Percentiles rank a stretch among this genome's conserved stretches.
phyloP scores from a whole-genome alignment of 2,113 vertebrate species.

The Cyphomyrus plagiostoma region DNA sequence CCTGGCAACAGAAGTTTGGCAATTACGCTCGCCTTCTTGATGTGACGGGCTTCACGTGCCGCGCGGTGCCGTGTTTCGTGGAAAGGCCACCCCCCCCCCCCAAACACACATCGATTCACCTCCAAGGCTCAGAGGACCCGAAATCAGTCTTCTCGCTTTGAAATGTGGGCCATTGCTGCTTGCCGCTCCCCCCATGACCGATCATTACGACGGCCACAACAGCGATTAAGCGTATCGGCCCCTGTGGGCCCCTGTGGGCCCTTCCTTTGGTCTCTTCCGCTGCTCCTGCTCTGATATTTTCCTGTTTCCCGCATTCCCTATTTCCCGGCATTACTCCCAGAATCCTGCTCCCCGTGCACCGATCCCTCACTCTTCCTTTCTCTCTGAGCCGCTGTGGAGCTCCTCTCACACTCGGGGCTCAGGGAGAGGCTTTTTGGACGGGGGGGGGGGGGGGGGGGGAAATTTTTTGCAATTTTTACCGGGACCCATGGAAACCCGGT shows the following conservation, averaged over 20 bases:
- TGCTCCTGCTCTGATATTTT: neutral
- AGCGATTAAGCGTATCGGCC: neutral
- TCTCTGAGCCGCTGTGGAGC: neutral
- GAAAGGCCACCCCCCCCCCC: neutral
- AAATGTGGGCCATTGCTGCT: neutral
- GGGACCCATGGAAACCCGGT: too few relatives aligned
- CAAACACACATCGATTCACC: neutral
- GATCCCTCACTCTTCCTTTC: neutral
- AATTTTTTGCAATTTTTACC: too few relatives aligned
- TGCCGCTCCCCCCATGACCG: neutral
- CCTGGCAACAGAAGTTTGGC: constrained; percentile 9
- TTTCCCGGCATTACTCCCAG: neutral
- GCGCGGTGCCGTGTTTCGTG: neutral
- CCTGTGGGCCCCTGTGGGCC: neutral
- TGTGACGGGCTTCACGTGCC: neutral
- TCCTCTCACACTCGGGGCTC: neutral
- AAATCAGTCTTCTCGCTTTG: neutral
- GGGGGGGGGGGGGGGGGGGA: neutral
- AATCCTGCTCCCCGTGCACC: neutral
- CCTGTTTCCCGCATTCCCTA: neutral
- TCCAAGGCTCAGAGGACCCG: neutral
- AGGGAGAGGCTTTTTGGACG: neutral
- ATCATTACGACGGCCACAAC: neutral
- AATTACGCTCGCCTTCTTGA: constrained; percentile 12
- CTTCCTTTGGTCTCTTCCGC: neutral